A percentile compares a stretch with the other conserved stretches of the same genome.
Conservation (phyloP, 2,113 vertebrate species). For the Labeo catla region DNA sequence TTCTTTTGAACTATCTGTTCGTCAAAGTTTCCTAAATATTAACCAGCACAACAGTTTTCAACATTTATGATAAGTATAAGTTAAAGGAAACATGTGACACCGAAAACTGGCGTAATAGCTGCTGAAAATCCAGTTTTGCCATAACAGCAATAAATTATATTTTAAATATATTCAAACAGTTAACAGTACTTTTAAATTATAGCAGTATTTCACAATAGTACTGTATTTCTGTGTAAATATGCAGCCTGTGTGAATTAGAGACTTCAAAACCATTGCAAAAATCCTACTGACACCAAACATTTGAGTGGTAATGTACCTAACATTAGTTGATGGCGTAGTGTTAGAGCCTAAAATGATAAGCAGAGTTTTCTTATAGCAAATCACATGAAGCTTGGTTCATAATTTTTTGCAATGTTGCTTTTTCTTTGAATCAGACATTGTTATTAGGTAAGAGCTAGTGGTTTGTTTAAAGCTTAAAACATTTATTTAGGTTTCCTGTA, state of each 20-base stretch:
- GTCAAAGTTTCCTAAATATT: background rate
- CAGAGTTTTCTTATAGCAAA: background rate
- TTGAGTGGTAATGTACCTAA: background rate
- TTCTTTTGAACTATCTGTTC: background rate
- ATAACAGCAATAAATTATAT: too few species aligned
- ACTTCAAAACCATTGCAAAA: too few species aligned
- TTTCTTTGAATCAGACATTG: background rate
- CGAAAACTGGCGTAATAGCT: too few species aligned
- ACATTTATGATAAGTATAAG: background rate
- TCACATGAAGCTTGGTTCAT: background rate
- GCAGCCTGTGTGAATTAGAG: too few species aligned
- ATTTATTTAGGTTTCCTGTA: background rate
- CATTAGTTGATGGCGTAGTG: background rate
- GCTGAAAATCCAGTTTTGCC: too few species aligned
- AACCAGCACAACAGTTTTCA: background rate
- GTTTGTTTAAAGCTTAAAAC: background rate
- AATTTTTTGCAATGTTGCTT: background rate
- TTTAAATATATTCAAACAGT: too few species aligned
- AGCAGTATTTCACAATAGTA: too few species aligned
- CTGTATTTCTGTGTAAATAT: too few species aligned
- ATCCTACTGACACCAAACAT: too few species aligned
- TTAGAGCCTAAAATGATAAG: background rate
- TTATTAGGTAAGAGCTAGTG: background rate
- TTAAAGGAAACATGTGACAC: too few species aligned
- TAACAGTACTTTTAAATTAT: too few species aligned